Conservation (phyloP, 2,113 vertebrate genomes). For the western clawed frog (Xenopus tropicalis) region UCB_Xtro_10.0 CM004448.2:30016501-30017000, state of each 20-base stretch:
- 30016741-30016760: constrained; percentile 50
- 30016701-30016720: constrained; percentile 55
- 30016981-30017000: constrained; percentile 47
- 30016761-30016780: constrained; percentile 50
- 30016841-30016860: constrained; percentile 47
- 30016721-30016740: constrained; percentile 56
- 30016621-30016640: not conserved
- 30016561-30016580: too few species aligned
- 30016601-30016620: too few species aligned
- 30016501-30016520: too few species aligned
- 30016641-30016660: too few species aligned
- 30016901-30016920: constrained; percentile 56
- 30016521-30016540: too few species aligned
- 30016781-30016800: constrained; percentile 53
- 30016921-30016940: constrained; percentile 47
- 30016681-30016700: constrained; percentile 31
- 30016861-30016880: constrained; percentile 56
- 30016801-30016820: constrained; percentile 52
- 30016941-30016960: constrained; percentile 28
- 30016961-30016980: constrained; percentile 44
- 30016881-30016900: constrained; percentile 51
- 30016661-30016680: not conserved
- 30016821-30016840: constrained; percentile 54
- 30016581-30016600: too few species aligned
- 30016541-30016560: too few species aligned